phyloP scores from a whole-genome alignment of 1,140 invertebrate genomes.

The Zaprionus tsacasi region DNA sequence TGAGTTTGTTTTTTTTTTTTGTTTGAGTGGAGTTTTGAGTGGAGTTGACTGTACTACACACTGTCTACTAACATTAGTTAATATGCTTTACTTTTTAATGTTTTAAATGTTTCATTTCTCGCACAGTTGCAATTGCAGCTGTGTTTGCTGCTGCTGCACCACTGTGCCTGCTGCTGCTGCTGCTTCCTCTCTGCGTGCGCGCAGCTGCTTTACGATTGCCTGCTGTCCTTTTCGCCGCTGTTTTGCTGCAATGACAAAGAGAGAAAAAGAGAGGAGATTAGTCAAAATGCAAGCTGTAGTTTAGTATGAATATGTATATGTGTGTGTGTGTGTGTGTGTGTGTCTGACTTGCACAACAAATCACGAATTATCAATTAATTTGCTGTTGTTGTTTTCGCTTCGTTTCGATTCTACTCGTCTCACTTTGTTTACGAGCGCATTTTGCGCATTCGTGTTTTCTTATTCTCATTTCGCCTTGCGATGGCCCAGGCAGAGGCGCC shows the following conservation, averaged over 20 bases:
- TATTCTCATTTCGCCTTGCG: slow-evolving; percentile 16
- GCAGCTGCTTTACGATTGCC: slow-evolving; percentile 68
- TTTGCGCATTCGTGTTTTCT: neutral
- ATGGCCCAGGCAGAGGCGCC: slow-evolving; percentile 58
- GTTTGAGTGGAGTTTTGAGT: slow-evolving; percentile 55
- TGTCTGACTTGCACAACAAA: slow-evolving; percentile 45
- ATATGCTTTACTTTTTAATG: slow-evolving; percentile 50
- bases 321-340: slow-evolving; percentile 3
- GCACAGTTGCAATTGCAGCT: slow-evolving; percentile 30
- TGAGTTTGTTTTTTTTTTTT: slow-evolving; percentile 22
- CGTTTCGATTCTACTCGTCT: slow-evolving; percentile 19
- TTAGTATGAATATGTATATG: neutral
- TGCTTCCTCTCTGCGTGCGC: slow-evolving; percentile 5
- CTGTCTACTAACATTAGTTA: slow-evolving; percentile 44
- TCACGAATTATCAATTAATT: slow-evolving; percentile 62
- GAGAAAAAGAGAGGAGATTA: slow-evolving; percentile 36
- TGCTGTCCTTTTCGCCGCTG: slow-evolving; percentile 68
- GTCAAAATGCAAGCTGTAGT: slow-evolving; percentile 30
- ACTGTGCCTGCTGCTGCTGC: slow-evolving; percentile 2
- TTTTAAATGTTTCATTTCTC: slow-evolving; percentile 23
- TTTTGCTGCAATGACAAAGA: slow-evolving; percentile 65
- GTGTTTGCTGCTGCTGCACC: slow-evolving; percentile 2
- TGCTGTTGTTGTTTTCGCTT: slow-evolving; percentile 34
- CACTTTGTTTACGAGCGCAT: slow-evolving; percentile 47
- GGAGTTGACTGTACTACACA: slow-evolving; percentile 76